These are phyloP conservation scores for Rotaria magnacalcarata DNA, from an alignment of 2,888 invertebrate genomes.

Conservation along the genomic window DNA sequence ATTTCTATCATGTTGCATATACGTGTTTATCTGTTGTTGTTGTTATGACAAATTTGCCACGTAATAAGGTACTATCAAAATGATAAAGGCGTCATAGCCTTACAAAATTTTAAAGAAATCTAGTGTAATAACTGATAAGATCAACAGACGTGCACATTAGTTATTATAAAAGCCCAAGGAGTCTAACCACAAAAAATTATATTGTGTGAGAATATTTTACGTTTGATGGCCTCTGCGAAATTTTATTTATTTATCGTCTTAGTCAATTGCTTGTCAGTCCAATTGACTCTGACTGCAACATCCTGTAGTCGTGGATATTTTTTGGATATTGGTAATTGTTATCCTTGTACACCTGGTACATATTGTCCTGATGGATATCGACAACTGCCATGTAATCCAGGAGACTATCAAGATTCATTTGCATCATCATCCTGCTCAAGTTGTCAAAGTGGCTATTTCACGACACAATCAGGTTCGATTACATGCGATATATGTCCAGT, in stretches of 20 bases:
- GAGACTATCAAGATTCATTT: neutral
- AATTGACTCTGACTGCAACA: neutral
- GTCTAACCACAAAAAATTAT: neutral
- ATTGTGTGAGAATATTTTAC: neutral
- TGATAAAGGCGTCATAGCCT: neutral
- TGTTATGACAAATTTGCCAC: neutral
- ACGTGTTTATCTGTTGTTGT: neutral
- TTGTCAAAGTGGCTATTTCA: neutral
- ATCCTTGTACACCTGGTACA: neutral
- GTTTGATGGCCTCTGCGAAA: neutral
- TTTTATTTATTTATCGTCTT: neutral
- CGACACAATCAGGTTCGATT: neutral
- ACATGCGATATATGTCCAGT: neutral
- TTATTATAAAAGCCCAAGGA: neutral
- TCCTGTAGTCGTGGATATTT: neutral
- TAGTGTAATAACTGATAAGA: neutral
- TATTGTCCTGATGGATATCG: constrained; percentile 2
- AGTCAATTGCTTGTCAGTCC: neutral
- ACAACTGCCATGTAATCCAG: neutral
- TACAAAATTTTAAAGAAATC: neutral
- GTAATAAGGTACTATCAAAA: no score
- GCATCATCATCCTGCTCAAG: neutral
- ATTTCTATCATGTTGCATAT: no score
- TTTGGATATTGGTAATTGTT: neutral
- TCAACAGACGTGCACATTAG: neutral